A percentile compares a stretch with the other conserved stretches of the same genome.
These are phyloP conservation scores for Meriones psammophilus DNA, from an alignment of 2,797 vertebrate species.

Conservation along the genomic window DNA sequence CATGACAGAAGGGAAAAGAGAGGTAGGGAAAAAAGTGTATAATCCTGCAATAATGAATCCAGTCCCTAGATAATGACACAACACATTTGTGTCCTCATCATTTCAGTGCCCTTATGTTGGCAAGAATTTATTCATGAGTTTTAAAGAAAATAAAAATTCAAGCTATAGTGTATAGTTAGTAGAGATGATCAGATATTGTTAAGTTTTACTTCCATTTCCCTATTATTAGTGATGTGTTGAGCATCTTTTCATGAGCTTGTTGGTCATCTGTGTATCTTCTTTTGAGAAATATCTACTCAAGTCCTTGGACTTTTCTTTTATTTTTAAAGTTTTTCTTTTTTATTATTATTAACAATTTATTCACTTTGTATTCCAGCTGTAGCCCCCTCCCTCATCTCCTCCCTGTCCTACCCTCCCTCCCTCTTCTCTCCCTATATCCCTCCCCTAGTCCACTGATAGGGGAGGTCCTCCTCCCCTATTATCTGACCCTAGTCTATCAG, in stretches of 20 bases:
- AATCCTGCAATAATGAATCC: neutral
- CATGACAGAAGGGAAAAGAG: neutral
- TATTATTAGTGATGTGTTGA: neutral
- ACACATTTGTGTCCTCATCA: neutral
- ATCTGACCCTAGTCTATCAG: no score
- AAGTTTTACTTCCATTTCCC: neutral
- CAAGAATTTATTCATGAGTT: neutral
- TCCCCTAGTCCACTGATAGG: no score
- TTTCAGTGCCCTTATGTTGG: neutral
- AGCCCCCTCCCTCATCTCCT: no score
- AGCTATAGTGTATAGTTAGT: neutral
- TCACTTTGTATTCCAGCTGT: no score
- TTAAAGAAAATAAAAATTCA: neutral
- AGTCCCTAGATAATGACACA: neutral
- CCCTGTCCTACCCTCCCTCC: no score
- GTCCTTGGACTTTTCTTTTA: neutral
- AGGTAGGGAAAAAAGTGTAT: neutral
- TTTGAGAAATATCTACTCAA: neutral
- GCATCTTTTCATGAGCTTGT: neutral
- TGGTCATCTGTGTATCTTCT: neutral
- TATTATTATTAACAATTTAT: no score
- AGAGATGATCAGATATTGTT: neutral
- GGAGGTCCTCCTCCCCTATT: no score
- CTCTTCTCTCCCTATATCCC: no score
- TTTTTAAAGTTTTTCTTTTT: no score